These are phyloP conservation scores for Brachynemurus nebulosus DNA, from an alignment of 2,888 invertebrate genomes.

Conservation along the genomic window DNA sequence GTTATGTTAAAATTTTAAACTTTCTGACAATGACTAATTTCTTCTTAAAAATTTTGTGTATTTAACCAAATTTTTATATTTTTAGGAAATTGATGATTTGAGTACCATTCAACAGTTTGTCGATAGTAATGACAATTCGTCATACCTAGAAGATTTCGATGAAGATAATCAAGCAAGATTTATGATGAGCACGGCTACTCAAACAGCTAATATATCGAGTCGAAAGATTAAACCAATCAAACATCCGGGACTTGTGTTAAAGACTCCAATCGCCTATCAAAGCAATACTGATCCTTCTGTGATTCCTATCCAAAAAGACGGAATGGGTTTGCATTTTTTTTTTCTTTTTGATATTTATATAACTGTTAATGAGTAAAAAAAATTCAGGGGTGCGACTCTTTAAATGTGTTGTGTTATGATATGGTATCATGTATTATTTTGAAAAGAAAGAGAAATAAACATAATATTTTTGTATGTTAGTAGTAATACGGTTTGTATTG, in stretches of 20 bases:
- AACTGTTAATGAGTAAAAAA: slow-evolving; percentile 12
- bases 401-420: not conserved
- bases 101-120: slow-evolving; percentile 31
- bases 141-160: slow-evolving; percentile 35
- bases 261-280: slow-evolving; percentile 66
- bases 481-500: too few relatives aligned
- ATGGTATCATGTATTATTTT: too few relatives aligned
- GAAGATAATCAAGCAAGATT: slow-evolving; percentile 30
- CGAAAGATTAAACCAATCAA: slow-evolving; percentile 59
- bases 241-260: slow-evolving; percentile 57
- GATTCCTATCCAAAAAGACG: slow-evolving; percentile 77
- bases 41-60: not conserved
- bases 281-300: slow-evolving; percentile 70
- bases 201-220: slow-evolving; percentile 38
- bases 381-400: slow-evolving; percentile 8
- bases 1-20: too few relatives aligned
- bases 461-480: too few relatives aligned
- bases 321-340: slow-evolving; percentile 52
- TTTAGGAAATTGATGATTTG: slow-evolving; percentile 31
- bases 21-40: too few relatives aligned
- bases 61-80: slow-evolving; percentile 10
- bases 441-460: too few relatives aligned
- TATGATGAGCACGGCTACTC: slow-evolving; percentile 39
- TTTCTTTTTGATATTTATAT: slow-evolving; percentile 13
- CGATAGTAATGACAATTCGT: slow-evolving; percentile 30